Percentiles rank a stretch among this genome's conserved stretches.
Conservation (phyloP, 1,140 invertebrate genomes). For the Oryctes rhinoceros region DNA sequence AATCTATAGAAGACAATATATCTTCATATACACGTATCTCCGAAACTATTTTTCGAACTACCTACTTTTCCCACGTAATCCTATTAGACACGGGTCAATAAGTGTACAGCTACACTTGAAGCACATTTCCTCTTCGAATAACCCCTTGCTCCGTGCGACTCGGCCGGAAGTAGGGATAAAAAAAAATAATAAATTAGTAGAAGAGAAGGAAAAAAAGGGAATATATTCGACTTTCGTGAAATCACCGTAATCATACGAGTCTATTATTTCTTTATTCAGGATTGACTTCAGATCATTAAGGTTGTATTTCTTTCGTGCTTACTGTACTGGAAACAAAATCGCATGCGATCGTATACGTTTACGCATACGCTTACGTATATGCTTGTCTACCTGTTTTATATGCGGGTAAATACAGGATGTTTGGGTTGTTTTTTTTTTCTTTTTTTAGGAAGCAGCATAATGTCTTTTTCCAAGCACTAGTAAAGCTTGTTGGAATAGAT, state of each 20-base stretch:
- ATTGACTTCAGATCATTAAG: conserved; percentile 26
- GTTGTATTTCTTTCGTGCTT: conserved; percentile 13
- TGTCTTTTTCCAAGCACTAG: no score
- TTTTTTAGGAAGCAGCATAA: neutral
- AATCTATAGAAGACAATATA: neutral
- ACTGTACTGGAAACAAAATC: conserved; percentile 8
- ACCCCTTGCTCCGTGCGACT: neutral
- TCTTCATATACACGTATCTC: neutral
- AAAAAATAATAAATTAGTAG: conserved; percentile 32
- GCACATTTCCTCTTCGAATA: conserved; percentile 27
- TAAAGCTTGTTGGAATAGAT: no score
- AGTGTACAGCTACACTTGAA: conserved; percentile 26
- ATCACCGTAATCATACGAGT: conserved; percentile 13
- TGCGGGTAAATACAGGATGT: no score
- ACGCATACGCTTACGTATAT: neutral
- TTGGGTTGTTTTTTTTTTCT: no score
- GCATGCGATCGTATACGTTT: neutral
- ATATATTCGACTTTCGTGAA: conserved; percentile 17
- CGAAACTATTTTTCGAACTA: neutral
- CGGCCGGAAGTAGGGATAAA: conserved; percentile 21
- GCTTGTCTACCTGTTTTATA: neutral
- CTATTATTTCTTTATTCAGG: conserved; percentile 19
- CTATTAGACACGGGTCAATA: conserved; percentile 32
- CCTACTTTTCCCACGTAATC: conserved; percentile 19
- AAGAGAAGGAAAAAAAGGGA: neutral